These are phyloP conservation scores for Rallus limicola DNA, from an alignment of 2,113 vertebrate genomes.

Conservation along the genomic window DNA sequence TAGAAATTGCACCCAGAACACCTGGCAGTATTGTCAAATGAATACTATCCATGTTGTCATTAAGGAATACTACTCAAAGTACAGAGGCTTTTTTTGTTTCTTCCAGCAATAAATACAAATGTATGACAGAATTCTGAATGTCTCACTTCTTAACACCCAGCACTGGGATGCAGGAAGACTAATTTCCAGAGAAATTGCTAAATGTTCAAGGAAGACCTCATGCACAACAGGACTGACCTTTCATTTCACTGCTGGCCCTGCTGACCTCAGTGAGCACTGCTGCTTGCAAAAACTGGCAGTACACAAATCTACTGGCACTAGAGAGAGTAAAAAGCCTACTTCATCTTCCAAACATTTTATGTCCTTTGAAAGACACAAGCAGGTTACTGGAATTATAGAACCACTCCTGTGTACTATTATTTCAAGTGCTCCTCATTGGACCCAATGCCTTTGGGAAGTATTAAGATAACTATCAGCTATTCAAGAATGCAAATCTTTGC, in stretches of 20 bases:
- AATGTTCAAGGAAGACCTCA: not conserved
- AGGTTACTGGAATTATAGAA: not conserved
- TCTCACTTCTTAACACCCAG: not conserved
- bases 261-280: not conserved
- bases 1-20: not conserved
- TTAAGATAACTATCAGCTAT: not conserved
- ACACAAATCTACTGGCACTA: not conserved
- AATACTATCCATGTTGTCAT: not conserved
- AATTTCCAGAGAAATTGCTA: conserved; percentile 5
- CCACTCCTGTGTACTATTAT: not conserved
- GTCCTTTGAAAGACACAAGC: not conserved
- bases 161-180: not conserved
- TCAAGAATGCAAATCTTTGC: not conserved
- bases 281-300: not conserved
- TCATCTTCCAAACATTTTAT: not conserved
- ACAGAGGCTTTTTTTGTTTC: not conserved
- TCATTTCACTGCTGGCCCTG: not conserved
- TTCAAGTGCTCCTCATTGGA: not conserved
- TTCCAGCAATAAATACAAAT: not conserved
- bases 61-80: not conserved
- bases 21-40: not conserved
- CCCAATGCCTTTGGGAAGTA: not conserved
- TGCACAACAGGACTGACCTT: not conserved
- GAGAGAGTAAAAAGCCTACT: not conserved
- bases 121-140: not conserved